These are phyloP conservation scores for Felis catus DNA, from an alignment of 2,113 vertebrate genomes.

Conservation along the genomic window F.catus_Fca126_mat1.0 CM031415.1:100556001-100556500, in stretches of 20 bases:
- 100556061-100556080: neutral
- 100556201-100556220: slow-evolving; percentile 31
- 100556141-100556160: neutral
- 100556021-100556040: neutral
- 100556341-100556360: neutral
- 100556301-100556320: neutral
- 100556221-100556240: neutral
- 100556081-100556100: neutral
- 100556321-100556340: neutral
- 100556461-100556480: neutral
- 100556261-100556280: neutral
- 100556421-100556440: neutral
- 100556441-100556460: neutral
- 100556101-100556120: neutral
- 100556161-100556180: neutral
- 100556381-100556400: neutral
- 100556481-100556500: neutral
- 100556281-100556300: neutral
- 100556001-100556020: neutral
- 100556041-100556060: neutral
- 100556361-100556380: neutral
- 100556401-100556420: neutral
- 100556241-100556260: neutral
- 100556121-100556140: neutral
- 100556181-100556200: neutral